Conservation (phyloP, 2,113 vertebrate species). For the Dipodomys stephensi region DNA sequence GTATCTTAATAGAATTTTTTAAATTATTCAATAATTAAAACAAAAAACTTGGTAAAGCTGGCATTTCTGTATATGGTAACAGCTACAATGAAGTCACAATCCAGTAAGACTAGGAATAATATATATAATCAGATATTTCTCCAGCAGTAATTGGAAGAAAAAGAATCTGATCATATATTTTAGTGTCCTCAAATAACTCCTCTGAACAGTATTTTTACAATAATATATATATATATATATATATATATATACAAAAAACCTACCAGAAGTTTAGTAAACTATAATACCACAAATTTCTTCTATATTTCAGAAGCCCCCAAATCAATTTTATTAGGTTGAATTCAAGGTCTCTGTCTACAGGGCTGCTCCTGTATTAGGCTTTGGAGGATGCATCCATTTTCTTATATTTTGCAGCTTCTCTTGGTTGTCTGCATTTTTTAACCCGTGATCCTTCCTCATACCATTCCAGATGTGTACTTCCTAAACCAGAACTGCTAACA, state of each 20-base stretch:
- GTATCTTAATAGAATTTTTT: constrained; percentile 25
- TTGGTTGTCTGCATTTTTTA: neutral
- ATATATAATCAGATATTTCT: neutral
- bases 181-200: neutral
- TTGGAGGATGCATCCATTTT: neutral
- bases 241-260: neutral
- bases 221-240: too few species aligned
- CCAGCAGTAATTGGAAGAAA: neutral
- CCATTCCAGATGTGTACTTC: too few species aligned
- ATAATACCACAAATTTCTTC: neutral
- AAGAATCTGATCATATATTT: neutral
- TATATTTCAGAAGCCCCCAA: neutral
- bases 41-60: neutral
- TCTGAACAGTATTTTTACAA: too few species aligned
- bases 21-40: neutral
- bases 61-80: neutral
- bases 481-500: neutral
- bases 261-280: neutral
- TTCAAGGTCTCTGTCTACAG: neutral
- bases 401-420: neutral
- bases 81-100: neutral
- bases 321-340: neutral
- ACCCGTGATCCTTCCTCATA: neutral
- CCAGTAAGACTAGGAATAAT: neutral
- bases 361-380: neutral